A percentile compares a stretch with the other conserved stretches of the same genome.
These are phyloP conservation scores for Elysia chlorotica DNA, from an alignment of 1,140 invertebrate species.

Conservation along the genomic window DNA sequence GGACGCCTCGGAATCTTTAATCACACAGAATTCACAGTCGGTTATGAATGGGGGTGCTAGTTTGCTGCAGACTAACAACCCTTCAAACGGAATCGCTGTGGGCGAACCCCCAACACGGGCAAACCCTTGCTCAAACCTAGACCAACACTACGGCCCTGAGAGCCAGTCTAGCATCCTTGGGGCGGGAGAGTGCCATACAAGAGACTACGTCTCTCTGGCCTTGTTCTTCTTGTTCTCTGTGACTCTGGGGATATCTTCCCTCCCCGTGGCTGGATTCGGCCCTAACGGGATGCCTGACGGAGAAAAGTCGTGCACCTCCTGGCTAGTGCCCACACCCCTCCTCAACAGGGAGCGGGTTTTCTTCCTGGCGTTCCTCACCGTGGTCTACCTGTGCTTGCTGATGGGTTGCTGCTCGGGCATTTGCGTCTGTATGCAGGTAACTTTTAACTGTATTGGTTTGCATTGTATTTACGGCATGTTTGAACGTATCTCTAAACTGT, in stretches of 20 bases:
- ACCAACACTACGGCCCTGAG: neutral
- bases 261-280: conserved; percentile 43
- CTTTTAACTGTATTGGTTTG: too few species aligned
- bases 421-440: conserved; percentile 15
- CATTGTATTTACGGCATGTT: too few species aligned
- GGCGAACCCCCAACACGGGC: too few species aligned
- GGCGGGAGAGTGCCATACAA: neutral
- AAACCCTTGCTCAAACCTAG: neutral
- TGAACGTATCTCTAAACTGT: too few species aligned
- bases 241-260: conserved; percentile 32
- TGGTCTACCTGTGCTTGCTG: conserved; percentile 17
- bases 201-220: conserved; percentile 22
- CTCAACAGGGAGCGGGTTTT: conserved; percentile 26
- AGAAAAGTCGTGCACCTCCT: conserved; percentile 33
- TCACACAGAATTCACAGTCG: too few species aligned
- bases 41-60: too few species aligned
- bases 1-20: too few species aligned
- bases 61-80: too few species aligned
- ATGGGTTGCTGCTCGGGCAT: neutral
- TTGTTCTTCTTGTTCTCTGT: conserved; percentile 30
- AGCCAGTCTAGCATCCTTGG: neutral
- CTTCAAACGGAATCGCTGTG: too few species aligned
- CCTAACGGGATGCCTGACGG: conserved; percentile 28
- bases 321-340: conserved; percentile 33
- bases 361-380: conserved; percentile 34